Conservation (phyloP, 35 echinoderm and acorn worm species). For the Apostichopus parvimensis region DNA sequence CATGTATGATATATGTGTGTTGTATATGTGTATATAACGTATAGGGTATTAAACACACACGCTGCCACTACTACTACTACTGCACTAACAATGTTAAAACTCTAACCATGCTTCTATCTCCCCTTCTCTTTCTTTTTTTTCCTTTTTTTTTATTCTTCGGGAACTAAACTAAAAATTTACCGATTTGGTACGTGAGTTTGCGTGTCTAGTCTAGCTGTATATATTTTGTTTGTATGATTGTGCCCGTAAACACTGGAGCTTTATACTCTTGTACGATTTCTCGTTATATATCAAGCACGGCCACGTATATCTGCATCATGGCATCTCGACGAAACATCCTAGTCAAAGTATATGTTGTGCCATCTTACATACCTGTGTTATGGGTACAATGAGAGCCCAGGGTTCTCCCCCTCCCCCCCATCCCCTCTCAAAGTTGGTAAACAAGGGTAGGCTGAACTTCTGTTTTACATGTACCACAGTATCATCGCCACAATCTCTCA, state of each 20-base stretch:
- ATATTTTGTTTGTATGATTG: neutral
- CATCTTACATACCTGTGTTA: too few relatives aligned
- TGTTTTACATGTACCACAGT: too few relatives aligned
- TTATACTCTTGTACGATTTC: neutral
- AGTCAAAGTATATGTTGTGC: neutral
- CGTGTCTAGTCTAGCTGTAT: neutral
- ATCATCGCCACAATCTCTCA: too few relatives aligned
- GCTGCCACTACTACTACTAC: neutral
- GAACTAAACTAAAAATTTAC: conserved; percentile 10
- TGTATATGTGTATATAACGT: neutral
- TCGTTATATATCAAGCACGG: neutral
- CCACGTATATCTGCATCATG: neutral
- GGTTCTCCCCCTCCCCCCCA: too few relatives aligned
- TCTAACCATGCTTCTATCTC: neutral
- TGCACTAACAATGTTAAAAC: neutral
- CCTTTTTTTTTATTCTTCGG: neutral
- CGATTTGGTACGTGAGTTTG: neutral
- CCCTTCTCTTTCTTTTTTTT: neutral
- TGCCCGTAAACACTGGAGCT: neutral
- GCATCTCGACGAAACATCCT: neutral
- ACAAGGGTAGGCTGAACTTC: too few relatives aligned
- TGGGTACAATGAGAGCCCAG: too few relatives aligned
- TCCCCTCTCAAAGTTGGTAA: too few relatives aligned
- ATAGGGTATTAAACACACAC: neutral
- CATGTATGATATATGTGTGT: neutral